Evolutionary conservation across 2,888 invertebrate species (phyloP), one percentile per base, ranked within the genome.

Genomic region (Rhagium mordax): DNA sequence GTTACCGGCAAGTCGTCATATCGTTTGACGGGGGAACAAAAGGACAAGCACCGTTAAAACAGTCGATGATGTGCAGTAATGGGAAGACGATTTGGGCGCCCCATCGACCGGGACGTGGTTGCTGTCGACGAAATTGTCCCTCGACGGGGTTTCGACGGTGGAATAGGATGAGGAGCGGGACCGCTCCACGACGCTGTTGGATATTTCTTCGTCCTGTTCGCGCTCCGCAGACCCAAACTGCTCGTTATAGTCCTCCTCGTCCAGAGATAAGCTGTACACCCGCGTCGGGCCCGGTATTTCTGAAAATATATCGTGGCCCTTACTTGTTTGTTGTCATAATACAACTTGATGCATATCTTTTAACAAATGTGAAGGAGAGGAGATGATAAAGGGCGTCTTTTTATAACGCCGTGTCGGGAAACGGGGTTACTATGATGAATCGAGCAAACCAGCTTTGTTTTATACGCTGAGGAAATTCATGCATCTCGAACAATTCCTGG

Each of bases 261-360:
- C 87, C 47, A 84, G 80, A 13, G 90, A 90, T 79, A 90, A 89
- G 60, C 90, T 89, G 81, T 89, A 91, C 81, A 88, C 90, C 73
- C 90, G 87, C 49, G 92, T 91, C 7, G 93, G 92, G 33, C 94
- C 94, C n/a, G 94, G 93, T 81, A 95, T 95, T 89, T 94, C 95
- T 95, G 80, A 10, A 80, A 81, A 69, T 20, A 71, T 51, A 65
- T 65, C 29, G 20, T 16, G n/a, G 57, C 47, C 21, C 20, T 67
- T 57, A 47, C 67, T 67, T 67, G 67, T 67, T 71, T 71, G 66
- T 60, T 29, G 71, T 51, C 64, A 49, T 71, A 66, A 59, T 70
- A 48, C 61, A 66, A 59, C 70, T 70, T 59, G 75, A 75, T 75
- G 72, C 72, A 75, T 75, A 75, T 75, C 72, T 72, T 64, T 55